Conservation (phyloP, 2,888 invertebrate species). For the Nymphalis urticae region DNA sequence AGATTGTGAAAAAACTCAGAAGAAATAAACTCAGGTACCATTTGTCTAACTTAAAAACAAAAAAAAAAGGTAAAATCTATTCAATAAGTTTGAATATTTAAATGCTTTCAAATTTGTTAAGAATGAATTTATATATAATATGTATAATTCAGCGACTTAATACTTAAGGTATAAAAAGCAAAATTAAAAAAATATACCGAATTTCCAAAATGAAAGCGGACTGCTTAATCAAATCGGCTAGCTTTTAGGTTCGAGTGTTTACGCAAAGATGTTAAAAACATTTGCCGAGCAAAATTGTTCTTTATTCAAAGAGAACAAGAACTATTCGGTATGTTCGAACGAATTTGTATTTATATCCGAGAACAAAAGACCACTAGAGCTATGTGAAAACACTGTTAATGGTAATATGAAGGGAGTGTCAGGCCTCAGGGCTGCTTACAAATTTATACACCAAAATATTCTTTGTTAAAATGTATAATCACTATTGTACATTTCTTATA, state of each 20-base stretch:
- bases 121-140: background rate
- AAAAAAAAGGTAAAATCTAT: too few species aligned
- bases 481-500: too few species aligned
- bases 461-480: background rate
- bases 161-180: background rate
- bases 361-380: conserved; percentile 64
- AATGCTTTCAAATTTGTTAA: background rate
- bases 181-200: conserved; percentile 18
- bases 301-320: conserved; percentile 33
- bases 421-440: conserved; percentile 13
- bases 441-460: background rate
- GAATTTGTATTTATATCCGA: conserved; percentile 46
- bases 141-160: too few species aligned
- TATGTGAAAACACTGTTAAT: conserved; percentile 59
- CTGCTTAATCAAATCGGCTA: conserved; percentile 67
- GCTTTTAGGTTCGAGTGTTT: conserved; percentile 49
- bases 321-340: conserved; percentile 18
- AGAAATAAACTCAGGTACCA: too few species aligned
- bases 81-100: background rate
- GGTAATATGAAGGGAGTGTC: conserved; percentile 59
- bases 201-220: conserved; percentile 51
- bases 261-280: conserved; percentile 35
- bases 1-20: too few species aligned
- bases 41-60: too few species aligned
- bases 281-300: conserved; percentile 40